Conservation (phyloP, 2,888 invertebrate genomes). For the Orthosia incerta region DNA sequence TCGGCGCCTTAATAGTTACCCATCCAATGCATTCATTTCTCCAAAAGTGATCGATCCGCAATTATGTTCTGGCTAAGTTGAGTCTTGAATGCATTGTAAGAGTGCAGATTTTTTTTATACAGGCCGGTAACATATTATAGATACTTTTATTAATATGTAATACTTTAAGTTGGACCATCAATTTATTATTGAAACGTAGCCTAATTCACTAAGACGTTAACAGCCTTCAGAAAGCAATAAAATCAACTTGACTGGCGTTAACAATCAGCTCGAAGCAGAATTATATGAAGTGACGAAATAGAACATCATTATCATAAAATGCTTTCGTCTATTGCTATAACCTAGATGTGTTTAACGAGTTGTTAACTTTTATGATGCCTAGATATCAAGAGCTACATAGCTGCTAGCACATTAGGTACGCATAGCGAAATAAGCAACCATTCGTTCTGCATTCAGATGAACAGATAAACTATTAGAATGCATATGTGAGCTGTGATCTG, state of each 20-base stretch:
- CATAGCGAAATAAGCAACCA: neutral
- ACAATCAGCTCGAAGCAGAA: slow-evolving; percentile 28
- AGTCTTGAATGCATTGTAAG: too few relatives aligned
- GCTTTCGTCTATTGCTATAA: slow-evolving; percentile 21
- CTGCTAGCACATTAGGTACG: slow-evolving; percentile 2
- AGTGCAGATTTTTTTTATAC: too few relatives aligned
- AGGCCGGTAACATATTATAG: too few relatives aligned
- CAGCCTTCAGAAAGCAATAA: slow-evolving; percentile 38
- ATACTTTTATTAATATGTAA: too few relatives aligned
- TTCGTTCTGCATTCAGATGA: slow-evolving; percentile 5
- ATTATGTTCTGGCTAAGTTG: too few relatives aligned
- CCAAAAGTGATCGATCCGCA: too few relatives aligned
- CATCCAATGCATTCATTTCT: too few relatives aligned
- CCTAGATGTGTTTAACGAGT: slow-evolving; percentile 36
- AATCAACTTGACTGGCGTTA: slow-evolving; percentile 23
- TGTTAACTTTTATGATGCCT: slow-evolving; percentile 44
- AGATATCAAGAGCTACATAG: slow-evolving; percentile 26
- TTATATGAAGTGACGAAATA: slow-evolving; percentile 34
- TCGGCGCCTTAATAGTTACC: too few relatives aligned
- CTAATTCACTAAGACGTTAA: slow-evolving; percentile 18
- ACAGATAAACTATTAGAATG: neutral
- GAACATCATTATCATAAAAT: slow-evolving; percentile 40
- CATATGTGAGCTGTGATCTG: neutral
- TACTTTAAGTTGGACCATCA: too few relatives aligned
- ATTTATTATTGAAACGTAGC: neutral